Evolutionary conservation across 2,113 vertebrate species (phyloP), one percentile per base, ranked within the genome.

Genomic region (Labeo rohita): DNA sequence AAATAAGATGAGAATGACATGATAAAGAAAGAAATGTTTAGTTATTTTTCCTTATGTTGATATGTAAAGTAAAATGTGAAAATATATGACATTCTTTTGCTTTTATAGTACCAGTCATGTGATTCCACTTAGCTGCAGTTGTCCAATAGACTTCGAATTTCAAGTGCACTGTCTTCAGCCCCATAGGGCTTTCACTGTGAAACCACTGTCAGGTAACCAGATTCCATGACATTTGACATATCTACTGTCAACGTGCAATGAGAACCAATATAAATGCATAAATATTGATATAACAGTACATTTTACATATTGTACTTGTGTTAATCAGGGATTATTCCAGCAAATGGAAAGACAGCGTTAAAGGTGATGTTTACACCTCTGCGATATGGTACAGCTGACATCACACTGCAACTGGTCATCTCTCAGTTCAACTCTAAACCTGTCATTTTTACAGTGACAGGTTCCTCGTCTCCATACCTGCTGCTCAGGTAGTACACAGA

Each of bases 111-210:
- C 91, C 89, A 90, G 90, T 21, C 95, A 92, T n/a, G 88, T 92
- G 73, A 95, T 99, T 91, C 96, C 96, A 5, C 89, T 99, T 90
- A 95, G 95, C 83, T 98, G 98, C 95, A 97, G 96, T 94, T 98
- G 96, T 84, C 97, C 98, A 9, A 86, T 97, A 77, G 97, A 98
- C 92, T 99, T 99, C 86, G 96, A 98, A 87, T 99, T 98, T 88
- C 94, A 95, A 80, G 91, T 98, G 84, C 87, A 92, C n/a, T 88
- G 95, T 87, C 89, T 97, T 87, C 93, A 96, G 88, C 87, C 93
- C 78, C 95, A 98, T 49, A 91, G 93, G 90, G 96, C 96, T 66
- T 98, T 99, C 89, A 92, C 91, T 43, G 86, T 98, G 79, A 92
- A 92, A 6, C 97, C 98, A 2, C 91, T 89, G 0, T 92, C 92